Evolutionary conservation across 2,797 vertebrate genomes (phyloP), one percentile per base, ranked within the genome.

Genomic region (Bucorvus abyssinicus): DNA sequence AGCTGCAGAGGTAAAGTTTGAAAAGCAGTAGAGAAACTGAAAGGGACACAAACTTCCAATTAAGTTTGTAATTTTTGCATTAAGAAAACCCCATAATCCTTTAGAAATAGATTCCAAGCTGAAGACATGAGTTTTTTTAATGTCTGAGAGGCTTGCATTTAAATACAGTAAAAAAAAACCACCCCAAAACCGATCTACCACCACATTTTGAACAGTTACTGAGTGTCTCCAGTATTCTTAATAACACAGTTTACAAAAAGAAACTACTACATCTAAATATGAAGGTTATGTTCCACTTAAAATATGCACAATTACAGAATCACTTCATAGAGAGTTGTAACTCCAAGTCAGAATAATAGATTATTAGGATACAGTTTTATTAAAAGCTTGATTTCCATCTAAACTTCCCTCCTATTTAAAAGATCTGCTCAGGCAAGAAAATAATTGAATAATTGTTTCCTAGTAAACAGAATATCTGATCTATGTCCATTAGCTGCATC

Each of bases 111-210:
- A 78, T 44, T 78, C 19, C 30, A 92, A 93, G 53, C 82, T 97
- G 75, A 98, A 95, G 75, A 93, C 86, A 71, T 6, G 26, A 95
- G 65, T 98, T 98, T 98, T 98, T 97, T 97, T 71, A 89, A 85
- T 83, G 45, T 89, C 49, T 92, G 94, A 97, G 84, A 96, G 53
- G 71, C 94, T 86, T 95, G 83, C 84, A 79, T 97, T 90, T 90
- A 97, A 97, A 96, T 95, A 96, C 73, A 95, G 87, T 94, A 79
- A 7, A 83, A 97, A 96, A 92, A 79, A 14, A 42, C 23, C 34
- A 38, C 60, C 4, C 26, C 61, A 65, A 24, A 26, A 21, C 30
- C 16, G n/a, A n/a, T 27, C 32, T 52, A 53, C 63, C 50, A 53
- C 36, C 50, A 85, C 61, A 83, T 45, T 34, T 10, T 2, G 4